Base-by-base conservation (phyloP, 2,888 invertebrate species). In the Leptogaster cylindrica region DNA sequence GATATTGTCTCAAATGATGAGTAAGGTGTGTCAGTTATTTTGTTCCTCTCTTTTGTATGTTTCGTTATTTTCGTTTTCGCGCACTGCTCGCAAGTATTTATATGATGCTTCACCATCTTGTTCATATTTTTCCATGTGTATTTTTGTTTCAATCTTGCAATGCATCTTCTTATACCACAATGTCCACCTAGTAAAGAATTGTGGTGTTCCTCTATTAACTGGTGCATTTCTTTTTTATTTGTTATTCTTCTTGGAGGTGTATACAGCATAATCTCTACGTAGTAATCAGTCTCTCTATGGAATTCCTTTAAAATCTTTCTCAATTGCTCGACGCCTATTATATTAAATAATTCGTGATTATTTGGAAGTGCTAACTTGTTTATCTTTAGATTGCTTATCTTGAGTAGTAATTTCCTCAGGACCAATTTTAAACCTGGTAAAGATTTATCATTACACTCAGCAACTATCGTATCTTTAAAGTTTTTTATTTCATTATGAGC, bases 131-230 rank as follows among this genome's bases (percentile, higher is more conserved):
- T 68, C 68, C 67, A 70, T 27, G 20, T 25, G 12, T 12, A 66
- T 8, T 25, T 55, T 65, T 70, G 69, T 52, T 66, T 70, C n/a
- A 67, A 39, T 63, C 67, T 68, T n/a, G 18, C 7, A 1, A 52
- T 28, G 0, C 55, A 67, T 33, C 61, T 67, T 55, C 58, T 65
- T 1, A 66, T 27, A 27, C 66, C 66, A 31, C 51, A 58, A 27
- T 71, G 68, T 39, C 67, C 65, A 41, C 67, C 65, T n/a, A 6
- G 51, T 51, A 33, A 25, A 5, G 58, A 58, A 3, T 23, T 23
- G 28, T 70, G 67, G 23, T 18, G 67, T 66, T 67, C 48, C 20
- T 65, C 14, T 64, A 68, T 70, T 36, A 71, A 23, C 33, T 63
- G 31, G 3, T 50, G 33, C 36, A 48, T 18, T 58, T 58, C 41